Conservation (phyloP, 64 coral and sea anemone genomes). For the Stichodactyla helianthus region DNA sequence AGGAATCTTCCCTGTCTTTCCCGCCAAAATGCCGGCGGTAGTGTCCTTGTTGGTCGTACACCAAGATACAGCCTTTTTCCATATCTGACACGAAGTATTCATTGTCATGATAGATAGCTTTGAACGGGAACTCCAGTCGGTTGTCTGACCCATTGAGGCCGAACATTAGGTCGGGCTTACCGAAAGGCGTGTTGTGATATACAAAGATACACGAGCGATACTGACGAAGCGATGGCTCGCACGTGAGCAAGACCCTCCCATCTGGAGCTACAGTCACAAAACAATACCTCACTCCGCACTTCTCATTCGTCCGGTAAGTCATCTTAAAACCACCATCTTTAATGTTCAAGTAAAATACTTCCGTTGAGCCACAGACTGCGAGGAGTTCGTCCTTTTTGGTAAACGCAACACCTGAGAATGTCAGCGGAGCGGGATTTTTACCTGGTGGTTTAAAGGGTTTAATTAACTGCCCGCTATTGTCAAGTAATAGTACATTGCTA, state of each 20-base stretch:
- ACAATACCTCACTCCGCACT: conserved; percentile 75
- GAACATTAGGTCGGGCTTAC: conserved; percentile 82
- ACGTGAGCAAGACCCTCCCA: conserved; percentile 67
- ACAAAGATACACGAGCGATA: conserved; percentile 75
- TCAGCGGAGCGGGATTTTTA: conserved; percentile 35
- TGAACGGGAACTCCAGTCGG: conserved; percentile 64
- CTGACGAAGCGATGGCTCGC: conserved; percentile 59
- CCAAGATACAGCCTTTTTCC: conserved; percentile 90
- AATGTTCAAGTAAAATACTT: conserved; percentile 65
- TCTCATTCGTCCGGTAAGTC: conserved; percentile 62
- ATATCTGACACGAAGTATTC: conserved; percentile 80
- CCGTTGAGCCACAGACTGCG: conserved; percentile 64
- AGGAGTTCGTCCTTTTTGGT: conserved; percentile 63
- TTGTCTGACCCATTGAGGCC: conserved; percentile 47
- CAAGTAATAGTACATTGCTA: conserved; percentile 52
- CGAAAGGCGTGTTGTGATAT: conserved; percentile 65
- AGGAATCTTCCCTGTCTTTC: conserved; percentile 25
- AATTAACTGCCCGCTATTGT: conserved; percentile 55
- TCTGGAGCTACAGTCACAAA: conserved; percentile 54
- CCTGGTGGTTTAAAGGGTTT: conserved; percentile 50
- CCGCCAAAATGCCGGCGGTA: conserved; percentile 66
- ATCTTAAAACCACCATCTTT: conserved; percentile 69
- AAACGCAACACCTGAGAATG: conserved; percentile 76
- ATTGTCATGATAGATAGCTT: conserved; percentile 69
- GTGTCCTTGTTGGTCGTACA: conserved; percentile 50